Base-by-base conservation (phyloP, 2,888 invertebrate genomes). In the Napeogenes inachia region DNA sequence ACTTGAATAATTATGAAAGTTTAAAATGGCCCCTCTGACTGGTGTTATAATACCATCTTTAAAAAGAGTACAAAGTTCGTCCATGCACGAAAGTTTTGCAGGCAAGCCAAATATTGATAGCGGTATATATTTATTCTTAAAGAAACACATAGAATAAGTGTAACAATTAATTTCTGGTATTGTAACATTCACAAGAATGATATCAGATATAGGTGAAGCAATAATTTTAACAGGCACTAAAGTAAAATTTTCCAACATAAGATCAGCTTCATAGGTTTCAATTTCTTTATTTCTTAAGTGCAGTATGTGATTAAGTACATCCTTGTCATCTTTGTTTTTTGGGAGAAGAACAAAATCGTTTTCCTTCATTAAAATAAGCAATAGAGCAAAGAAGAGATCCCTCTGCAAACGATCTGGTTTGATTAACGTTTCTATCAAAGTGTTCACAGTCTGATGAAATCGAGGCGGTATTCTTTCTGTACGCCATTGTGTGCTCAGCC, bases 311-410 rank as follows among this genome's bases (percentile, higher is more conserved):
- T 79, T 75, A 55, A 70, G 61, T n/a, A 72, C 55, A 59, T 57
- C 35, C 4, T 21, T 50, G 21, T 50, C 50, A 50, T 50, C 50
- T 30, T 50, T 50, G 30, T 50, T 50, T 30, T 10, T 8, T 50
- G 8, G 21, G 21, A 30, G 50, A 12, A 50, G 30, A 50, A 56
- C 13, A 42, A 82, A 82, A 72, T 75, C 71, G 71, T 77, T 79
- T 73, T 82, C 78, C 62, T 74, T 77, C 73, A 80, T 77, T 63
- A 79, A 69, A 71, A 74, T 73, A 65, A 81, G 74, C 55, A 80
- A 70, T 64, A 78, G 68, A 65, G 78, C 73, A 57, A 79, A 76
- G 70, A 81, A 74, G 68, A 82, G 70, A 68, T 80, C 80, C 57
- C 73, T 74, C 69, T 76, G 78, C 67, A 80, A 75, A 71, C 73